Base-by-base conservation (phyloP, 2,113 vertebrate species). In the Crotalus tigris region DNA sequence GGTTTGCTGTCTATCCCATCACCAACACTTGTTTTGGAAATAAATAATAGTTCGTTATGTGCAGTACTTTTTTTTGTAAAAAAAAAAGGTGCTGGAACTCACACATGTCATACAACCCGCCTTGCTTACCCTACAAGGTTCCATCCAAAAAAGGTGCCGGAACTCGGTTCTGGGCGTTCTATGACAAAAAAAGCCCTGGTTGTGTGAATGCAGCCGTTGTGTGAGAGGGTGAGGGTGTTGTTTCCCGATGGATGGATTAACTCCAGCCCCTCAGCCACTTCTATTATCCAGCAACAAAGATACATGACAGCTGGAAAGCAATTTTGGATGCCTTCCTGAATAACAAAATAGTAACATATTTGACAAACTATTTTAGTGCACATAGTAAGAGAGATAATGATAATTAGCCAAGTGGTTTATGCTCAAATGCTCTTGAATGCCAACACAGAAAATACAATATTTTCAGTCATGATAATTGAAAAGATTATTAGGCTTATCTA, bases 401-500 rank as follows among this genome's bases (percentile, higher is more conserved):
- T 96, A 97, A 96, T 97, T 96, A 97, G 91, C 51, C 91, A 15
- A 57, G 92, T 57, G 91, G 93, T 96, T 96, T 94, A 93, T 94
- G 93, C 91, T 90, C 53, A 92, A 95, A 94, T 1, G 0, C 87
- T 93, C 93, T 95, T 92, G 91, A 96, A 95, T 95, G 95, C 91
- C 75, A 49, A 90, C 39, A 93, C 92, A 96, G 96, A 96, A 91
- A 96, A 96, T 90, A 94, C 94, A 96, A 93, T 96, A 95, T 97
- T 97, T 97, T 95, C 95, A 94, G 95, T 92, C 88, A 93, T 95
- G 94, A 97, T 96, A 96, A 97, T 92, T 96, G 95, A 96, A 97
- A 95, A 97, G 95, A 96, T 97, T 96, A 96, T 97, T 96, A 95
- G 91, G 93, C 96, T 96, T 96, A 96, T 96, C 96, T 97, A 95